Evolutionary conservation across 2,797 vertebrate species (phyloP), one percentile per base, ranked within the genome.

Genomic region (Cryptoprocta ferox): DNA sequence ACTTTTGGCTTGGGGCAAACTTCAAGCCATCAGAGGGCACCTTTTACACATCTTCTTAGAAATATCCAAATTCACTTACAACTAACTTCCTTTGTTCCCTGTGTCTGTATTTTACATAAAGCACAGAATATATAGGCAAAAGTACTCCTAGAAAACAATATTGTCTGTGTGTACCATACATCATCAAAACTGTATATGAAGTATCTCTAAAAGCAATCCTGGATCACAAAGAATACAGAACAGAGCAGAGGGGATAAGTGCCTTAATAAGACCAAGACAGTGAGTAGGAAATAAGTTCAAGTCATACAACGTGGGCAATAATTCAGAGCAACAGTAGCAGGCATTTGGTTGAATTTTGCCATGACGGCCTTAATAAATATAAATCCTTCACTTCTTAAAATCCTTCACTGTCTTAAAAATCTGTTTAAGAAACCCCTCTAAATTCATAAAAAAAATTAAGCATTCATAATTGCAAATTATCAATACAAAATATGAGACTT

Each of bases 31-130:
- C 48, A 16, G 65, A 84, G 7, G 78, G 26, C 28, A 86, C 39
- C 18, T 79, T 81, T 93, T 53, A 79, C 7, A 91, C 11, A 92
- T 0, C 11, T 71, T 90, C 65, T 59, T 19, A 70, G 48, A 56
- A 84, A 92, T 65, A 78, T 63, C 21, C 65, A 81, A 45, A 84
- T 45, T 92, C 68, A 93, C 61, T 63, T 53, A 95, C 50, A 95
- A 79, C 45, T 73, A 68, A 50, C 39, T 48, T 83, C 16, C 28
- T 86, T 65, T 79, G 24, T 59, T 48, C 26, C 6, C 5, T n/a
- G 30, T 3, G 3, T 48, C 68, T 45, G 39, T 6, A 19, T 15
- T 68, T 28, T 79, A 70, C 71, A 21, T 50, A 37, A 88, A n/a
- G 24, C 59, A 82, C 21, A 65, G 6, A 56, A 14, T 45, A 30